Evolutionary conservation across 1,140 invertebrate species (phyloP).

Genomic region (Colletes latitarsis): DNA sequence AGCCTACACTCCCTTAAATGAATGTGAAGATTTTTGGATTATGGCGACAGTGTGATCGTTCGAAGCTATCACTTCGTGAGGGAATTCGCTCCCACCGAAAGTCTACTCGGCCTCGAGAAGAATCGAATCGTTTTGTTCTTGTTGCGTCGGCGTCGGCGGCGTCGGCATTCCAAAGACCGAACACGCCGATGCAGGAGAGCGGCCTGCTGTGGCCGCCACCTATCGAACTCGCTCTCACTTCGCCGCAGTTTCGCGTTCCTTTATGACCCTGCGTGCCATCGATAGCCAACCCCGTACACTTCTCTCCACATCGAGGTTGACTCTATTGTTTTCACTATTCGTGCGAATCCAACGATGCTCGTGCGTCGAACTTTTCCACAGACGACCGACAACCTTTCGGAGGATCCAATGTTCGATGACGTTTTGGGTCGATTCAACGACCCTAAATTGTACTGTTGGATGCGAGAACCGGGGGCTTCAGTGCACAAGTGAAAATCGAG

Average conservation of each 20-base stretch:
- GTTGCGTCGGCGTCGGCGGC: conserved; percentile 44
- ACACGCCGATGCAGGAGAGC: conserved; percentile 41
- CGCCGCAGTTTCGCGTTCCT: conserved; percentile 16
- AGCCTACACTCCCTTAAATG: too few species aligned
- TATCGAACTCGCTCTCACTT: conserved; percentile 39
- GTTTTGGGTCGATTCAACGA: too few species aligned
- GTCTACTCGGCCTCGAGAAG: conserved; percentile 37
- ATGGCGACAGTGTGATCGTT: neutral
- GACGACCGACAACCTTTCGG: too few species aligned
- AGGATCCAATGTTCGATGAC: too few species aligned
- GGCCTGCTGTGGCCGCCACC: conserved; percentile 10
- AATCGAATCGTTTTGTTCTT: conserved; percentile 59
- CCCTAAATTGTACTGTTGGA: too few species aligned
- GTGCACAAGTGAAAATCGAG: too few species aligned
- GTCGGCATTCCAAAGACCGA: conserved; percentile 57
- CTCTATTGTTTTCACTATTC: neutral
- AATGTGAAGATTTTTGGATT: too few species aligned
- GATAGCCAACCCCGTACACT: neutral
- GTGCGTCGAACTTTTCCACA: too few species aligned
- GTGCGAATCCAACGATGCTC: too few species aligned
- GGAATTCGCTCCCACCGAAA: conserved; percentile 42
- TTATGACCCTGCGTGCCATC: conserved; percentile 30
- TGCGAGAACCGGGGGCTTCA: too few species aligned
- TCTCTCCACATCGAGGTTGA: too few species aligned
- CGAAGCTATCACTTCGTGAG: conserved; percentile 14